These are phyloP conservation scores for Brachyopa scutellaris DNA, from an alignment of 2,888 invertebrate genomes.

Conservation along the genomic window DNA sequence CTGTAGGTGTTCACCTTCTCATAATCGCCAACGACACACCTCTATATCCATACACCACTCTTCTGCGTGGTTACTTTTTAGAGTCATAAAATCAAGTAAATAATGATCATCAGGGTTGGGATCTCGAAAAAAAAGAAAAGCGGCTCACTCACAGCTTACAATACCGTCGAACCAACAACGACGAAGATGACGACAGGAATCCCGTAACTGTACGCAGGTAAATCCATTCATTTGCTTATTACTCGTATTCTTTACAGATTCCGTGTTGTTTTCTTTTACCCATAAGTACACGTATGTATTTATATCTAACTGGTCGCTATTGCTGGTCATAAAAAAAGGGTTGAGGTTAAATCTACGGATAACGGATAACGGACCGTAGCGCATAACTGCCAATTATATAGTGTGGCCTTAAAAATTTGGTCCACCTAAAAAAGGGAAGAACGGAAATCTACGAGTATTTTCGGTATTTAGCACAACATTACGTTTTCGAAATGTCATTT, in stretches of 20 bases:
- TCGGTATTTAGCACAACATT: constrained; percentile 29
- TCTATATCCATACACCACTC: too few species aligned
- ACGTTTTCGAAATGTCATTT: constrained; percentile 1
- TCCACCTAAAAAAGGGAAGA: background rate
- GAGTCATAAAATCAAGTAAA: constrained; percentile 46
- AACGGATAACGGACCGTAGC: constrained; percentile 46
- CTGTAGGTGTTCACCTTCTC: constrained; percentile 13
- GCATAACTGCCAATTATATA: constrained; percentile 44
- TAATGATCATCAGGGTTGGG: constrained; percentile 47
- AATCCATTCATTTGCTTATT: constrained; percentile 1
- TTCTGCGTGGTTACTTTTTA: constrained; percentile 24
- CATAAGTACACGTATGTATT: too few species aligned
- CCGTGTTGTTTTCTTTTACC: constrained; percentile 7
- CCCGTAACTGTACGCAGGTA: background rate
- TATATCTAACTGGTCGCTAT: constrained; percentile 35
- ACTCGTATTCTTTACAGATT: constrained; percentile 14
- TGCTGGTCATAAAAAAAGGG: constrained; percentile 65
- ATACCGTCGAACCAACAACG: background rate
- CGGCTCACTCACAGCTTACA: background rate
- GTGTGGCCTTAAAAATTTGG: constrained; percentile 20
- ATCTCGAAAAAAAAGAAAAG: background rate
- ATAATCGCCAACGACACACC: constrained; percentile 33
- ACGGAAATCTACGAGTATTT: background rate
- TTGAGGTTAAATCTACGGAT: constrained; percentile 51
- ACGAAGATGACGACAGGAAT: background rate